Evolutionary conservation across 2,888 invertebrate species (phyloP).

Genomic region (Octodonta nipae): DNA sequence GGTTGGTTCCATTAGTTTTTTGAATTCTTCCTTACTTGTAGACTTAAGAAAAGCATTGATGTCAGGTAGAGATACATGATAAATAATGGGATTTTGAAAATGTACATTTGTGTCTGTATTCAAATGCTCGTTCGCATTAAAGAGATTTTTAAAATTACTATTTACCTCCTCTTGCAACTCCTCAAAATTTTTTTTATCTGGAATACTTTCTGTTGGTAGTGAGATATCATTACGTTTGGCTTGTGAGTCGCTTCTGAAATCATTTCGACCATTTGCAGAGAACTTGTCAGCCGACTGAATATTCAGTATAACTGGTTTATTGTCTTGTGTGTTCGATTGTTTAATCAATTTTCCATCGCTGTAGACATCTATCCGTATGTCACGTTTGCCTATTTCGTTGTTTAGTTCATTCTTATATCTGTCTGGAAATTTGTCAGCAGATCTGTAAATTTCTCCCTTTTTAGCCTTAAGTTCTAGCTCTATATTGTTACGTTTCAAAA

Average conservation of each 20-base stretch:
- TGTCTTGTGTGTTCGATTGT: conserved; percentile 13
- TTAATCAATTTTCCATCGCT: conserved; percentile 20
- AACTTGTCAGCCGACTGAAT: conserved; percentile 9
- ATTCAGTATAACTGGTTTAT: conserved; percentile 19
- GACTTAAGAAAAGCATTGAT: conserved; percentile 1
- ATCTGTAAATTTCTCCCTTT: conserved; percentile 12
- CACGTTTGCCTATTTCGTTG: conserved; percentile 7
- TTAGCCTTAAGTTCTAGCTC: conserved; percentile 11
- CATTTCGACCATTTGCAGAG: background rate
- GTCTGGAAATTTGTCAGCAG: conserved; percentile 14
- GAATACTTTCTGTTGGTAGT: conserved; percentile 6
- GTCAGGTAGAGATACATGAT: conserved; percentile 10
- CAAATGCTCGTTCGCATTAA: conserved; percentile 13
- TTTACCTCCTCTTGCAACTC: background rate
- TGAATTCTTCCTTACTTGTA: background rate
- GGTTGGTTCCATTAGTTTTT: background rate
- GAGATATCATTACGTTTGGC: no score
- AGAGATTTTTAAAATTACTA: conserved; percentile 12
- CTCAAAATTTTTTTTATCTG: background rate
- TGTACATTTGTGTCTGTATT: conserved; percentile 14
- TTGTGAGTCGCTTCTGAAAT: background rate
- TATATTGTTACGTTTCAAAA: conserved; percentile 8
- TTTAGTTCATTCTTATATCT: conserved; percentile 6
- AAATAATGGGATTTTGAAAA: conserved; percentile 8
- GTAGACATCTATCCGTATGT: conserved; percentile 15